Evolutionary conservation across 1,140 invertebrate species (phyloP), one percentile per base, ranked within the genome.

Genomic region (Drosophila mayri): DNA sequence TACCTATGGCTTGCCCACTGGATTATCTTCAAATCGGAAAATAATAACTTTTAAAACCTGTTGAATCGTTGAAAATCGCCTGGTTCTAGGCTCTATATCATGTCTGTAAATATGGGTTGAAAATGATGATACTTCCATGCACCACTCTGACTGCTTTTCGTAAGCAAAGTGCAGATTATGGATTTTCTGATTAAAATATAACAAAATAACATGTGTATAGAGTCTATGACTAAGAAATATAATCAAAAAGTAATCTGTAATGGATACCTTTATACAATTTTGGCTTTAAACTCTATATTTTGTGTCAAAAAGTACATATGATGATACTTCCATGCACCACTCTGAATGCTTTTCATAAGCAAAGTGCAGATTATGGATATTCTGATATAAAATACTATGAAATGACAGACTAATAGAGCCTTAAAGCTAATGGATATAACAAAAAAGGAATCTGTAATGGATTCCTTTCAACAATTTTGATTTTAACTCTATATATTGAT

Each of bases 291-390:
- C 30, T 52, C 18, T 52, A 9, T 35, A 35, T 16, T 35, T 35
- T 52, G 3, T 28, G 28, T 28, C 6, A 28, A 28, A 28, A 28
- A 28, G 28, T 28, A 28, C 3, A 4, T 28, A 28, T 28, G 28
- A 28, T 28, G 28, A 28, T 28, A 28, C 6, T 37, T 54, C 50
- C 50, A 54, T 54, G 50, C 50, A 54, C 50, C 32, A 54, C 50
- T 54, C 50, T 54, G 50, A 54, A 22, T 22, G 50, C 50, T 54
- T 22, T 37, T 3, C 0, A 16, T 5, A 16, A 37, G 50, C 50
- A 37, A 22, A 3, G 8, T 54, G 50, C 50, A 54, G 50, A 54
- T 22, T 37, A 54, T 37, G 32, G 50, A 54, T 54, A 37, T 16
- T 54, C 50, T 54, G 50, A 52, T 20, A 14, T 10, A 54, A 9